phyloP scores from a whole-genome alignment of 2,797 vertebrate genomes.

The Myotis findleyi region DNA sequence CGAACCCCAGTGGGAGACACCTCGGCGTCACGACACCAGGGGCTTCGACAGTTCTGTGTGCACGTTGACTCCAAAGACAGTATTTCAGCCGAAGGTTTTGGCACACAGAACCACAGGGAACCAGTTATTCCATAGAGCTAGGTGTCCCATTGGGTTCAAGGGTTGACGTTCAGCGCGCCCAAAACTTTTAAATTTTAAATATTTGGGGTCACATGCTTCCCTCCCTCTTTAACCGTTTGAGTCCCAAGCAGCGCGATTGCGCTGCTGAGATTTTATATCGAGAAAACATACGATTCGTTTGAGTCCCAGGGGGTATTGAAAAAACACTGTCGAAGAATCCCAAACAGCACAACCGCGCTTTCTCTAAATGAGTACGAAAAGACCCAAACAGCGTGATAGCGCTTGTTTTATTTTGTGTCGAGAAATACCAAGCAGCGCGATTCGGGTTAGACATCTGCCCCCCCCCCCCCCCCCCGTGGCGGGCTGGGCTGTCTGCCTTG shows the following conservation, averaged over 20 bases:
- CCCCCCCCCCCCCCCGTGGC: neutral
- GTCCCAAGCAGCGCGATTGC: no score
- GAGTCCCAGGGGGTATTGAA: no score
- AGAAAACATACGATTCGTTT: no score
- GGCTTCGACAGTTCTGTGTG: neutral
- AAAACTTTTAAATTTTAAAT: conserved; percentile 39
- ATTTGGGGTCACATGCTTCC: neutral
- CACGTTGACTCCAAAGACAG: neutral
- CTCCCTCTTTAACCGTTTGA: neutral
- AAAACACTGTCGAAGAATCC: no score
- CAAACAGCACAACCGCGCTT: no score
- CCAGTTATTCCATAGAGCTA: neutral
- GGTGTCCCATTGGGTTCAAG: neutral
- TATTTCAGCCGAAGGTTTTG: neutral
- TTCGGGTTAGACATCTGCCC: neutral
- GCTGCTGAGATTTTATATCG: no score
- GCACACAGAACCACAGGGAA: neutral
- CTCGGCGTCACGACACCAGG: neutral
- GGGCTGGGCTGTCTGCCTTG: neutral
- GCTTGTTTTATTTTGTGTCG: no score
- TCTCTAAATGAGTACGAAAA: no score
- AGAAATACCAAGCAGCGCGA: no score
- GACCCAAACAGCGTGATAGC: no score
- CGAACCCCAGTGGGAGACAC: neutral
- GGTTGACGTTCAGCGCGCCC: neutral